A percentile compares a stretch with the other conserved stretches of the same genome.
These are phyloP conservation scores for Ictalurus punctatus DNA, from an alignment of 2,113 vertebrate genomes.

Conservation along the genomic window DNA sequence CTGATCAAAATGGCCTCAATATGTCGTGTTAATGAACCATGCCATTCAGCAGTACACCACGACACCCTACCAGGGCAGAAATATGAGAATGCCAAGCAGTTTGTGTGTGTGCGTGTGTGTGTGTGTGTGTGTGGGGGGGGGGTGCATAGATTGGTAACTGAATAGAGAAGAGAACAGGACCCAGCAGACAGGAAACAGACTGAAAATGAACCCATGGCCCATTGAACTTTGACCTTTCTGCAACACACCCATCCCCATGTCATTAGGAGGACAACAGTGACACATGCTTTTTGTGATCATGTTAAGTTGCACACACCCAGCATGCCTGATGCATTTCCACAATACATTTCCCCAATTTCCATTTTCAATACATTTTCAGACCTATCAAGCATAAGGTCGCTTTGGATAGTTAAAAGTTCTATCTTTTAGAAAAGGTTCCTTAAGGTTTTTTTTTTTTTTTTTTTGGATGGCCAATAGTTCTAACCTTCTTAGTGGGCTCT, in stretches of 20 bases:
- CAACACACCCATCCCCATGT: constrained; percentile 32
- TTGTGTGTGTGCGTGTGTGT: background rate
- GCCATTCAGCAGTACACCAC: constrained; percentile 37
- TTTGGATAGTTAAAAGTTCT: background rate
- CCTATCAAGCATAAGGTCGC: background rate
- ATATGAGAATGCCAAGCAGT: constrained; percentile 30
- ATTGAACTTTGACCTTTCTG: constrained; percentile 36
- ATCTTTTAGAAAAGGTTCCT: background rate
- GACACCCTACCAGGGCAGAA: constrained; percentile 32
- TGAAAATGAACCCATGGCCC: constrained; percentile 51
- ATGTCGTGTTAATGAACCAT: constrained; percentile 49
- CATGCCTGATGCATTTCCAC: background rate
- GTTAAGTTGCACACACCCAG: background rate
- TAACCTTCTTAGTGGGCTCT: background rate
- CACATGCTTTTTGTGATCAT: background rate
- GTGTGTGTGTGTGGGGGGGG: background rate
- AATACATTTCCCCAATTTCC: background rate
- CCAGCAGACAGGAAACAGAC: constrained; percentile 53
- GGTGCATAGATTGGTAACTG: constrained; percentile 5
- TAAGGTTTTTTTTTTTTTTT: background rate
- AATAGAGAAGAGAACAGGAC: constrained; percentile 33
- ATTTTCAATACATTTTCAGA: too few species aligned
- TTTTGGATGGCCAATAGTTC: background rate
- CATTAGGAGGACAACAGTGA: constrained; percentile 18
- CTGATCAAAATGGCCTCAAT: constrained; percentile 43